Conservation (phyloP, 2,113 vertebrate species). For the Notarius quadriscutis region DNA sequence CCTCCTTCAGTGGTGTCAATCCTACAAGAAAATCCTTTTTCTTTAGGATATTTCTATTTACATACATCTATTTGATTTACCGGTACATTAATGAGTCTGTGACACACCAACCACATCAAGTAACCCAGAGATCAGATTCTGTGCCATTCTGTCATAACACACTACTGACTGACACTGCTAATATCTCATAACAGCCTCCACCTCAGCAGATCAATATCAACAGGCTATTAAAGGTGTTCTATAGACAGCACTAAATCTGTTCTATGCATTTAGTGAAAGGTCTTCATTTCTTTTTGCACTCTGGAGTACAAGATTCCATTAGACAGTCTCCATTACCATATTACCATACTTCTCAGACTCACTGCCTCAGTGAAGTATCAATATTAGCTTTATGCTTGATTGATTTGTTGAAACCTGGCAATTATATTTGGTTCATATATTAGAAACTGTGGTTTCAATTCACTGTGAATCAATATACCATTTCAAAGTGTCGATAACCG, state of each 20-base stretch:
- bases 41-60: background rate
- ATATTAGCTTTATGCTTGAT: background rate
- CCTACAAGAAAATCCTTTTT: background rate
- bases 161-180: conserved; percentile 12
- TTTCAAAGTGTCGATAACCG: background rate
- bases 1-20: background rate
- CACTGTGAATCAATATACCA: conserved; percentile 17
- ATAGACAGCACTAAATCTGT: background rate
- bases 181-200: conserved; percentile 17
- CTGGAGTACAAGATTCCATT: conserved; percentile 7
- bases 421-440: background rate
- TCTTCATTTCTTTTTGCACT: background rate
- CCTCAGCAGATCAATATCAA: conserved; percentile 22
- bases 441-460: background rate
- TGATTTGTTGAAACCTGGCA: background rate
- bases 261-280: background rate
- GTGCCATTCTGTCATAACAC: background rate
- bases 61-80: conserved; percentile 4
- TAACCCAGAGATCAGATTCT: conserved; percentile 5
- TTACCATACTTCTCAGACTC: background rate
- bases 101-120: background rate
- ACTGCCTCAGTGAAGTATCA: background rate
- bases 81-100: background rate
- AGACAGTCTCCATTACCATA: background rate
- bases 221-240: conserved; percentile 19